Base-by-base conservation (phyloP, 1,140 invertebrate genomes). In the Anthonomus grandis region DNA sequence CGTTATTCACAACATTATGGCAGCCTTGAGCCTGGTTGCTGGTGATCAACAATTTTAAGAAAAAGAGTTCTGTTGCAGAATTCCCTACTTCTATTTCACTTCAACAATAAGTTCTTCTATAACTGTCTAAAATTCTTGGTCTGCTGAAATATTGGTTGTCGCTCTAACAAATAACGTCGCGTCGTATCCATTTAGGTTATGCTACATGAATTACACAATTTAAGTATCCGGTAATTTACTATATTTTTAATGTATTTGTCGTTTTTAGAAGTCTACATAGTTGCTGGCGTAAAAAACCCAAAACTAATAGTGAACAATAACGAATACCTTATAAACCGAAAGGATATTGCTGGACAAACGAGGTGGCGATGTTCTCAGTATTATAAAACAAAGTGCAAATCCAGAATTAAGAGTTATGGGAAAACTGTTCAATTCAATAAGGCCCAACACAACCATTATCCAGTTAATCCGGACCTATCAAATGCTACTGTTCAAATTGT, bases 201-300 rank as follows among this genome's bases (percentile, higher is more conserved):
- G n/a, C n/a, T n/a, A n/a, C n/a, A n/a, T n/a, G n/a, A n/a, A n/a
- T n/a, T n/a, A n/a, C n/a, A n/a, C n/a, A n/a, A n/a, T n/a, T n/a
- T n/a, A n/a, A n/a, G n/a, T 15, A 4, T 18, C 19, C 19, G 18
- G 39, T 13, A 18, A 15, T 5, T 5, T 19, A 4, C 18, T 42
- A 1, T 9, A 17, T 3, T 42, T 42, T 13, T 15, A 42, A 19
- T 3, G n/a, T 41, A 3, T n/a, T 41, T 4, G 13, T 4, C 12
- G n/a, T 45, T 66, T 66, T 50, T 51, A 66, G 64, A 49, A 44
- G 44, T 66, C 31, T 66, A 54, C 39, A 41, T 66, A n/a, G 50
- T 53, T 25, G 23, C 42, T 12, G 63, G 57, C 17, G 55, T 39
- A n/a, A 65, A 65, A 23, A 53, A 64, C 21, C 59, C 60, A 9